phyloP scores from a whole-genome alignment of 2,797 vertebrate species.

The Perodicticus potto region DNA sequence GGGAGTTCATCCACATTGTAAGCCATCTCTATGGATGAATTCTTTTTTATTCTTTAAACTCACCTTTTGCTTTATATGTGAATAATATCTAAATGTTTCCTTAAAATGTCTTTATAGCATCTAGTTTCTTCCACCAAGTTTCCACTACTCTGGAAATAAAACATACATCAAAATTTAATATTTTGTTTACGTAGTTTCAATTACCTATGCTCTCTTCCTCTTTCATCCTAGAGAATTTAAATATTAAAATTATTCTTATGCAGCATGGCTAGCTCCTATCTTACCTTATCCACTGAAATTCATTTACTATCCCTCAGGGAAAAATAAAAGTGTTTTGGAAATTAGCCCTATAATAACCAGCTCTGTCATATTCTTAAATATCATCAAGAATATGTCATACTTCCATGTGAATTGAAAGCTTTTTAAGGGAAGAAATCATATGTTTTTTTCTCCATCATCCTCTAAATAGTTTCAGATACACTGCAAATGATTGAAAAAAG shows the following conservation, averaged over 20 bases:
- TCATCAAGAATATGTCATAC: neutral
- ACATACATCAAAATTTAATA: neutral
- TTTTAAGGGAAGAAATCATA: slow-evolving; percentile 9
- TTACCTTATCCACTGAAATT: neutral
- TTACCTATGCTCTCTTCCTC: neutral
- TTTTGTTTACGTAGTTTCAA: neutral
- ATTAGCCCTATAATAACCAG: neutral
- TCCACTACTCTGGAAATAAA: neutral
- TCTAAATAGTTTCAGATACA: neutral
- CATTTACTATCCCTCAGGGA: neutral
- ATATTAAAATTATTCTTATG: neutral
- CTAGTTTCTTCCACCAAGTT: neutral
- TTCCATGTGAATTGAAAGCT: neutral
- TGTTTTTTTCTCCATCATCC: neutral
- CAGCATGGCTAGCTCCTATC: neutral
- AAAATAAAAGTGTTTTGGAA: neutral
- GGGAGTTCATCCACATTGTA: neutral
- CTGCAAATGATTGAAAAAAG: neutral
- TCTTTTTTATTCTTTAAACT: slow-evolving; percentile 28
- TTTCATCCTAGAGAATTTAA: neutral
- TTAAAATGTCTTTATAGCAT: neutral
- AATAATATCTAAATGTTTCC: neutral
- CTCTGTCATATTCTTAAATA: neutral
- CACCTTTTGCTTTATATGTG: neutral
- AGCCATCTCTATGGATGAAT: neutral